Evolutionary conservation across 1,140 invertebrate genomes (phyloP), one percentile per base, ranked within the genome.

Genomic region (Daktulosphaira vitifoliae): DNA sequence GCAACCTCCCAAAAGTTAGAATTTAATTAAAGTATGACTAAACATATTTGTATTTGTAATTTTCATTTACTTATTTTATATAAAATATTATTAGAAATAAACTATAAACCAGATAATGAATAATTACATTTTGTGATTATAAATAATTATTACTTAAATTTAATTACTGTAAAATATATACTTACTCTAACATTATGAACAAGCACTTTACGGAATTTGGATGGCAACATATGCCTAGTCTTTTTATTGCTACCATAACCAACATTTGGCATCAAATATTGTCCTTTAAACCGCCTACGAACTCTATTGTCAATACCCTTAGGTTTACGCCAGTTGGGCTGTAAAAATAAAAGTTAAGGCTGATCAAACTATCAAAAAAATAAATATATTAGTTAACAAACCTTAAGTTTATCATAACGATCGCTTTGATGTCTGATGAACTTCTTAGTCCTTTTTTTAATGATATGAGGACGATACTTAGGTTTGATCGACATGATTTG

Each of bases 291-390:
- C 69, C 94, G 83, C 73, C 96, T 87, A 70, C 97, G 84, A 9
- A 99, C 96, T 80, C 96, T 86, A 84, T 99, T 99, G 79, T 99
- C 97, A 81, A 99, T 99, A 96, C 97, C 92, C 76, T 92, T 92
- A 0, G 92, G 92, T 78, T 92, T 94, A 71, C 92, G 81, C 92
- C 91, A 95, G 79, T 86, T 71, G 66, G 66, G 69, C 70, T 73
- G 62, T 65, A 66, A n/a, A 38, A 1, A 22, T 5, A 8, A 25
- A 53, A 26, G 4, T 15, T 26, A n/a, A n/a, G n/a, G n/a, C n/a
- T n/a, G n/a, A n/a, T n/a, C n/a, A n/a, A n/a, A n/a, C n/a, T n/a
- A n/a, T n/a, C n/a, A n/a, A n/a, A n/a, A n/a, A n/a, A n/a, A n/a
- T n/a, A n/a, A 16, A 53, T 5, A 22, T 16, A 53, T 5, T 22